phyloP scores from a whole-genome alignment of 1,140 invertebrate genomes.

The Ostrea edulis region DNA sequence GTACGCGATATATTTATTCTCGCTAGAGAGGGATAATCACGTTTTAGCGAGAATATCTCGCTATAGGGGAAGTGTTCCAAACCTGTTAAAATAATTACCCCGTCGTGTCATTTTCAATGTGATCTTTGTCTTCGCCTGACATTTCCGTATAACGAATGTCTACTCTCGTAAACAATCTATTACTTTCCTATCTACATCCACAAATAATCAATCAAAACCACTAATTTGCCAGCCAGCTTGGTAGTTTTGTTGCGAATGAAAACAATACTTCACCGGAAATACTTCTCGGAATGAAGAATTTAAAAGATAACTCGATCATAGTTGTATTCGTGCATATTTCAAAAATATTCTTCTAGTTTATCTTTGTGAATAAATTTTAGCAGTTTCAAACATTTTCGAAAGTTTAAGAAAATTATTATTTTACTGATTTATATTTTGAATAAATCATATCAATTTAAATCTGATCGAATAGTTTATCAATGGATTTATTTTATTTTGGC shows the following conservation, averaged over 20 bases:
- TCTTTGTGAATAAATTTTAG: too few species aligned
- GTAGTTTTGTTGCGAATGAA: slow-evolving; percentile 57
- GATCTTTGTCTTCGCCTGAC: slow-evolving; percentile 50
- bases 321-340: neutral
- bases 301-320: neutral
- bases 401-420: neutral
- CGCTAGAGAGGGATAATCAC: too few species aligned
- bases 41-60: too few species aligned
- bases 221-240: neutral
- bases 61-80: too few species aligned
- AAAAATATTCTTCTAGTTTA: neutral
- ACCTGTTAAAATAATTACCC: slow-evolving; percentile 16
- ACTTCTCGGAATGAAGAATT: neutral
- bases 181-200: neutral
- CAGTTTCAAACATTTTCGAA: too few species aligned
- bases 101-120: slow-evolving; percentile 3
- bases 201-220: neutral
- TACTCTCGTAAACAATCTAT: neutral
- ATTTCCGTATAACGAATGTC: neutral
- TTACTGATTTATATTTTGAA: neutral
- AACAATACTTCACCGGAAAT: slow-evolving; percentile 56
- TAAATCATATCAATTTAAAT: neutral
- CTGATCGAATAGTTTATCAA: neutral
- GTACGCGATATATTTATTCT: too few species aligned
- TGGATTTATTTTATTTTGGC: slow-evolving; percentile 4